These are phyloP conservation scores for Nanger granti DNA, from an alignment of 2,113 vertebrate species.

Conservation along the genomic window DNA sequence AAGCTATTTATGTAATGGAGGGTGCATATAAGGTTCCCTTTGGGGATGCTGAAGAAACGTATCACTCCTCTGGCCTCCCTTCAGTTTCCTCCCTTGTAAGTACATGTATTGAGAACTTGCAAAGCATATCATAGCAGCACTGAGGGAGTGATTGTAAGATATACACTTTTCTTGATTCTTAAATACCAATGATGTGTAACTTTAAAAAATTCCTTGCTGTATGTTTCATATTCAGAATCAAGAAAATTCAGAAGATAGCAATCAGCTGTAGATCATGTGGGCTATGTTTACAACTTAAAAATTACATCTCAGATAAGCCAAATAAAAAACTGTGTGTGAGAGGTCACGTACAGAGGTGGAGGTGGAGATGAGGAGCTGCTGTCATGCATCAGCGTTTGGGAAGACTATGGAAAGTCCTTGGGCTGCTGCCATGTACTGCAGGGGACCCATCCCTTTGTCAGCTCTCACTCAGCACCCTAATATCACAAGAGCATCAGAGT, in stretches of 20 bases:
- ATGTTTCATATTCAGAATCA: slow-evolving; percentile 10
- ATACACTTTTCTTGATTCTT: slow-evolving; percentile 48
- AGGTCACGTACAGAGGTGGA: background rate
- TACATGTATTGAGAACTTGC: slow-evolving; percentile 36
- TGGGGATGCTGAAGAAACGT: slow-evolving; percentile 65
- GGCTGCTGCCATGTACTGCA: background rate
- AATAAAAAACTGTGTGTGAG: slow-evolving; percentile 29
- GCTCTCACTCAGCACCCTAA: background rate
- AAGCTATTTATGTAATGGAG: slow-evolving; percentile 63
- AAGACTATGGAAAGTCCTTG: background rate
- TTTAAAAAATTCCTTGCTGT: slow-evolving; percentile 25
- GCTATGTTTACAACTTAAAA: background rate
- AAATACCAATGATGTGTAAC: slow-evolving; percentile 34
- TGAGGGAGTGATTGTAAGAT: slow-evolving; percentile 43
- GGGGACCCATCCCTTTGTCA: background rate
- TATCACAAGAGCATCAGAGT: background rate
- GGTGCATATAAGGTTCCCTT: slow-evolving; percentile 57
- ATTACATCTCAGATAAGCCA: slow-evolving; percentile 46
- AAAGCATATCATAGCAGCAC: background rate
- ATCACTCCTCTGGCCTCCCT: slow-evolving; percentile 57
- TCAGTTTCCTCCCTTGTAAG: slow-evolving; percentile 28
- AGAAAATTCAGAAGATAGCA: background rate
- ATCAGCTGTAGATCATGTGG: background rate
- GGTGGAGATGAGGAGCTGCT: background rate
- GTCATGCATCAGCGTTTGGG: background rate